Evolutionary conservation across 2,888 invertebrate species (phyloP).

Genomic region (Liodrosophila aerea): DNA sequence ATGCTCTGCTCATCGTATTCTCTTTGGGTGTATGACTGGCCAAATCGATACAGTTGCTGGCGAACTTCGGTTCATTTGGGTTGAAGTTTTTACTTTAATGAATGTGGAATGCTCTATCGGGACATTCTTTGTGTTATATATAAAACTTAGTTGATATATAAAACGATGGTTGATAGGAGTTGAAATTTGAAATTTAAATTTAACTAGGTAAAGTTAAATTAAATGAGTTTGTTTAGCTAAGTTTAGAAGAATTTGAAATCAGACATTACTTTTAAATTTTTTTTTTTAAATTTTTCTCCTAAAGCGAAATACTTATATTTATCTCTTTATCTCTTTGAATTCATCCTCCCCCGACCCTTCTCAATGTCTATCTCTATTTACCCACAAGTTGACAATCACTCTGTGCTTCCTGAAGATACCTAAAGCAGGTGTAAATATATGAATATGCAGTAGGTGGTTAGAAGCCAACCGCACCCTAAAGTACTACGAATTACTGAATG

Average conservation of each 20-base stretch:
- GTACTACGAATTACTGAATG: constrained; percentile 13
- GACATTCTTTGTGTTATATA: too few species aligned
- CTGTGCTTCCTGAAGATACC: background rate
- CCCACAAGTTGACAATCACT: background rate
- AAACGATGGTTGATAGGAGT: too few species aligned
- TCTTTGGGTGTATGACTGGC: constrained; percentile 23
- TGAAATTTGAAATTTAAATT: too few species aligned
- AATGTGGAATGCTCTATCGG: background rate
- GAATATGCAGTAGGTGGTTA: background rate
- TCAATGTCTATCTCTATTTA: background rate
- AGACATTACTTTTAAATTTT: too few species aligned
- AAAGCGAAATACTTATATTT: too few species aligned
- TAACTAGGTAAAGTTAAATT: too few species aligned
- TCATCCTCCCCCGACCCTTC: too few species aligned
- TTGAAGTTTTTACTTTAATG: background rate
- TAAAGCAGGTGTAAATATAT: background rate
- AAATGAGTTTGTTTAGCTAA: too few species aligned
- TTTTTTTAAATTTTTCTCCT: too few species aligned
- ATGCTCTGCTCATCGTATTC: background rate
- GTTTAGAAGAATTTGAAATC: too few species aligned
- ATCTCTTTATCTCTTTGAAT: too few species aligned
- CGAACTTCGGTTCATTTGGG: background rate
- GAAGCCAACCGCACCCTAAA: constrained; percentile 10
- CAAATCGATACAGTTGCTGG: constrained; percentile 1
- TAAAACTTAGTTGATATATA: too few species aligned